These are phyloP conservation scores for Stomatorhinus walkeri DNA, from an alignment of 2,797 vertebrate genomes.

Conservation along the genomic window DNA sequence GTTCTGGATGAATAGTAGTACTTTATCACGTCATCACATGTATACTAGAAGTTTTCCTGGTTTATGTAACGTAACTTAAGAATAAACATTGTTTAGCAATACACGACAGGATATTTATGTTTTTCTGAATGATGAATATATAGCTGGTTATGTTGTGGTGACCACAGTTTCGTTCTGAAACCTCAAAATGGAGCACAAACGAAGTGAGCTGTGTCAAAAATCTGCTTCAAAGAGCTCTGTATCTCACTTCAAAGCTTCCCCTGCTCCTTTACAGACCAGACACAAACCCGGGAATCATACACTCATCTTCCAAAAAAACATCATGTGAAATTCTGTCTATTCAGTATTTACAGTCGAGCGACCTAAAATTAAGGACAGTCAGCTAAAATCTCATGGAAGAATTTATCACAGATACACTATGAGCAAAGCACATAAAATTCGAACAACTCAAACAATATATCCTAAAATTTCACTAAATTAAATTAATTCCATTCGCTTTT, in stretches of 20 bases:
- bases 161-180: background rate
- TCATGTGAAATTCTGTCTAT: background rate
- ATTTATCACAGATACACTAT: background rate
- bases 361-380: background rate
- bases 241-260: conserved; percentile 3
- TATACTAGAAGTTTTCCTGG: background rate
- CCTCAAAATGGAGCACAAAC: background rate
- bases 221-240: background rate
- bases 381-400: background rate
- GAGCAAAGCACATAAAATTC: background rate
- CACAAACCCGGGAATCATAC: background rate
- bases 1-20: background rate
- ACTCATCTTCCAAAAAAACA: background rate
- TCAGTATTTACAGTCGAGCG: background rate
- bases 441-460: background rate
- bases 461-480: background rate
- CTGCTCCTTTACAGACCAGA: background rate
- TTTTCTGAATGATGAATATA: background rate
- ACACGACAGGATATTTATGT: background rate
- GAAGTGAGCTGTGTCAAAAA: background rate
- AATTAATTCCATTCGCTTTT: background rate
- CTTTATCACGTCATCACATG: background rate
- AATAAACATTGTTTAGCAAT: background rate
- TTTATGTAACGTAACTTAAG: conserved; percentile 5
- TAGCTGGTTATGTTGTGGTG: background rate